phyloP scores from a whole-genome alignment of 2,113 vertebrate species.

The Brevimyrus niger region DNA sequence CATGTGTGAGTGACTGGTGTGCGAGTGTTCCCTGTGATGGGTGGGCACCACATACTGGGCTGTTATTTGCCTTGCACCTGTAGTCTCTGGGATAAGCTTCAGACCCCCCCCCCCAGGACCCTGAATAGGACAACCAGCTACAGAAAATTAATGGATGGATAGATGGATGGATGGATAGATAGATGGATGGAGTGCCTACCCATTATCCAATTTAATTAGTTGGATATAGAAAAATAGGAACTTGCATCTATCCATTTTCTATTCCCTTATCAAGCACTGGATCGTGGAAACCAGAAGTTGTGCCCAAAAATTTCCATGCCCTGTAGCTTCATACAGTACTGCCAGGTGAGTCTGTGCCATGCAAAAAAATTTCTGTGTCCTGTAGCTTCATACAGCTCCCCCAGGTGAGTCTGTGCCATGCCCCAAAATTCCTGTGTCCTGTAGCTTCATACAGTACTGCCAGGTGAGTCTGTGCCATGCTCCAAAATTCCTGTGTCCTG shows the following conservation, averaged over 20 bases:
- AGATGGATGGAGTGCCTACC: not conserved
- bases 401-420: not conserved
- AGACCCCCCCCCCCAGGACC: not conserved
- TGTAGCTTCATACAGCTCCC: not conserved
- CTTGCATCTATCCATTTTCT: not conserved
- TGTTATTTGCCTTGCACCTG: not conserved
- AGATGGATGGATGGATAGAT: no score
- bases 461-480: no score
- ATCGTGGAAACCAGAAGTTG: not conserved
- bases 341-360: no score
- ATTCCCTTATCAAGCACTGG: not conserved
- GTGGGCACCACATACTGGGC: not conserved
- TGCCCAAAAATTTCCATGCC: no score
- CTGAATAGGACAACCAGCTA: not conserved
- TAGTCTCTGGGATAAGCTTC: not conserved
- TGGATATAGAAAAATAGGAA: not conserved
- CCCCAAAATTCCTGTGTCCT: no score
- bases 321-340: no score
- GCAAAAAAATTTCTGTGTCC: not conserved
- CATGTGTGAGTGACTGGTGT: not conserved
- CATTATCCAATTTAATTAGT: not conserved
- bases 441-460: no score
- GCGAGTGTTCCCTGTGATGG: not conserved
- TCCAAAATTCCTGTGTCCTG: not conserved
- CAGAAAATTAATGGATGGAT: not conserved